phyloP scores from a whole-genome alignment of 2,797 vertebrate genomes.

The Setipinna tenuifilis region DNA sequence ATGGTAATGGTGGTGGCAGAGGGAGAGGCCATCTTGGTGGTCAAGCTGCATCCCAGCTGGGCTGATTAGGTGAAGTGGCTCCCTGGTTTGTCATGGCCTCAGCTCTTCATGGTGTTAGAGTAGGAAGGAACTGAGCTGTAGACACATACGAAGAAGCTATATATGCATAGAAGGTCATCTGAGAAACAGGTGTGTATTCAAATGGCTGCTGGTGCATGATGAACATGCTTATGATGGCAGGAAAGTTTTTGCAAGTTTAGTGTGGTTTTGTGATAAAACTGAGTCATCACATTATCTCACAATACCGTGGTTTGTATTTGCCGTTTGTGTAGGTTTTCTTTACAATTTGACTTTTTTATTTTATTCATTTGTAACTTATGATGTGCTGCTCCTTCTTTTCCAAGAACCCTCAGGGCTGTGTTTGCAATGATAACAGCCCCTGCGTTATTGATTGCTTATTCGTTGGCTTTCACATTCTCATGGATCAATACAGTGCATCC shows the following conservation, averaged over 20 bases:
- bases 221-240: background rate
- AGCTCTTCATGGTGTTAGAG: background rate
- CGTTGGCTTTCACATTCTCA: background rate
- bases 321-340: background rate
- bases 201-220: background rate
- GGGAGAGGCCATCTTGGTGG: no score
- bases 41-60: background rate
- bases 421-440: background rate
- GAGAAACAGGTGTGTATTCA: no score
- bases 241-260: background rate
- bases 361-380: background rate
- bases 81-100: background rate
- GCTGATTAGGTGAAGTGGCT: background rate
- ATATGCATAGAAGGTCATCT: background rate
- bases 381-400: background rate
- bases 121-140: background rate
- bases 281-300: background rate
- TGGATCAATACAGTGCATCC: slow-evolving; percentile 1
- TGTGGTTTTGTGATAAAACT: background rate
- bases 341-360: background rate
- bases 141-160: background rate
- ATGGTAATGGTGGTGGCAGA: background rate
- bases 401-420: background rate
- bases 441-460: slow-evolving; percentile 8
- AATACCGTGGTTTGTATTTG: background rate